phyloP scores from a whole-genome alignment of 2,797 vertebrate genomes.

The Molothrus aeneus region DNA sequence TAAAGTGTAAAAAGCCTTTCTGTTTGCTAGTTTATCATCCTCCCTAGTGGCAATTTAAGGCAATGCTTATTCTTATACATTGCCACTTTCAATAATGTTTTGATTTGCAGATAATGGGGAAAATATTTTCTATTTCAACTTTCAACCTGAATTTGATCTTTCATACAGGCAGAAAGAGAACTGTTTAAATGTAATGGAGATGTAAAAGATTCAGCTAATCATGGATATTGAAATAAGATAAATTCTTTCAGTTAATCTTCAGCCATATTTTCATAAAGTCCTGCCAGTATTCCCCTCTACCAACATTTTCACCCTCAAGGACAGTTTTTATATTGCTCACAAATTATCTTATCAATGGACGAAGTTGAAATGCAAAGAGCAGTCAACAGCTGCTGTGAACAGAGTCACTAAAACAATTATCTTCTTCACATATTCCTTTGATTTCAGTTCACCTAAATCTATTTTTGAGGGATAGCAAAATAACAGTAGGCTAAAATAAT shows the following conservation, averaged over 20 bases:
- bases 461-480: neutral
- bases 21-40: conserved; percentile 17
- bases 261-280: neutral
- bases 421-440: neutral
- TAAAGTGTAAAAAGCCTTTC: neutral
- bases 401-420: neutral
- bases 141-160: conserved; percentile 36
- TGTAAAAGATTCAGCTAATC: conserved; percentile 16
- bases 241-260: conserved; percentile 11
- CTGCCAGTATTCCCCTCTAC: neutral
- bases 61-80: conserved; percentile 9
- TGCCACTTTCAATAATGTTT: conserved; percentile 27
- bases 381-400: neutral
- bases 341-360: neutral
- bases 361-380: neutral
- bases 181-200: neutral
- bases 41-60: conserved; percentile 1
- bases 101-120: conserved; percentile 38
- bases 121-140: conserved; percentile 35
- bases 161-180: neutral
- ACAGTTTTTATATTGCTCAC: neutral
- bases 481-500: neutral
- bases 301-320: neutral
- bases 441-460: conserved; percentile 21
- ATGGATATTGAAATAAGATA: neutral